Base-by-base conservation (phyloP, 2,888 invertebrate species). In the Neoitamus cyanurus region DNA sequence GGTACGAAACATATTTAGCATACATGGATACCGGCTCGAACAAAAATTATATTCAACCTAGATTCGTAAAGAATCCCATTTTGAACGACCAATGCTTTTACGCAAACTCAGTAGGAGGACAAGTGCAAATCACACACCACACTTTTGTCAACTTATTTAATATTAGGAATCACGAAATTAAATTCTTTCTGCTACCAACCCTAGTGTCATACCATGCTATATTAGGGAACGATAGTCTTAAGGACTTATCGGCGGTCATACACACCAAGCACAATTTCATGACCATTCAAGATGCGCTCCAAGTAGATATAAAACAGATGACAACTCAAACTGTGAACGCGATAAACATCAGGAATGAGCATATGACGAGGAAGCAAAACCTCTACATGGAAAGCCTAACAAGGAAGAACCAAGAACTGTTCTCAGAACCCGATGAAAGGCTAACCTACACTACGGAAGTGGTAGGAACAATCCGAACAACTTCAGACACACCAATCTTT, bases 21-120 rank as follows among this genome's bases (percentile, higher is more conserved):
- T n/a, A n/a, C n/a, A 84, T 78, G 25, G 80, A 85, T 31, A 83
- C 85, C 7, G 77, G 46, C 7, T 37, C n/a, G n/a, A n/a, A n/a
- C n/a, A 11, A 72, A 72, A 72, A 72, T 72, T 75, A 75, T 37
- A 75, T 75, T 37, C 75, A 75, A n/a, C 37, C 75, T n/a, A 13
- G 42, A n/a, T 46, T 46, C 42, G 42, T 46, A 46, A 46, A n/a
- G n/a, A 46, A 46, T 13, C 42, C 42, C 42, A 46, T 46, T n/a
- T n/a, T n/a, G n/a, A 46, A 46, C 42, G 42, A 46, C n/a, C 42
- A 46, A 13, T 46, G 42, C n/a, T 46, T 46, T n/a, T 46, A 3
- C 42, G n/a, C 42, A 13, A 46, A n/a, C 42, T 77, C 37, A 2
- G 46, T 83, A 69, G 31, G 48, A 85, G 72, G 72, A 31, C 72